Conservation (phyloP, 2,113 vertebrate species). For the Otis tarda region DNA sequence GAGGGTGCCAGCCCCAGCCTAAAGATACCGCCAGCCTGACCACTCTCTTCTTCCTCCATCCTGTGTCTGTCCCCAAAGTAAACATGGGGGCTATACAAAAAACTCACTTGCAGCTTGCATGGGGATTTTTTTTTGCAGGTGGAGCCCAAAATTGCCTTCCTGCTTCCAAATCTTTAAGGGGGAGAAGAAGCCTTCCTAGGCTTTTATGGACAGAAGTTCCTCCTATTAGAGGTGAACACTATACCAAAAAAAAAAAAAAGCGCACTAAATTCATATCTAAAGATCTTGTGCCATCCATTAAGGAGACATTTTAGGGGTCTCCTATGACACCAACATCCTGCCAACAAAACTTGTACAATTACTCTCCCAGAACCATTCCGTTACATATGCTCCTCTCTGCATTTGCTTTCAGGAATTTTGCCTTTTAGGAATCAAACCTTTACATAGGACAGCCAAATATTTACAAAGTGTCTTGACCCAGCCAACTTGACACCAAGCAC, state of each 20-base stretch:
- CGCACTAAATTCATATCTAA: not conserved
- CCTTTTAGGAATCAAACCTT: slow-evolving; percentile 2
- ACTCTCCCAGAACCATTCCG: not conserved
- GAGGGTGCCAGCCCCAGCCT: not conserved
- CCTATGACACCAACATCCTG: not conserved
- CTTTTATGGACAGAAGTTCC: not conserved
- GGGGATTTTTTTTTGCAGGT: not conserved
- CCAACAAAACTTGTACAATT: not conserved
- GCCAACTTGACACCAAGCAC: not conserved
- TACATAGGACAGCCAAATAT: not conserved
- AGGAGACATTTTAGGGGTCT: not conserved
- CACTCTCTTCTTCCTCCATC: not conserved
- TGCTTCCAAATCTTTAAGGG: not conserved
- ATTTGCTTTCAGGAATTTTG: not conserved
- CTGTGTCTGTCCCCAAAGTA: not conserved
- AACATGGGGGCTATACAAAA: accelerated
- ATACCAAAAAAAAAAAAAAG: not conserved
- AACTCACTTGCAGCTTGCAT: accelerated
- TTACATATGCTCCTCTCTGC: not conserved
- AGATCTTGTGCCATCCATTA: not conserved
- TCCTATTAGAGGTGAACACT: not conserved
- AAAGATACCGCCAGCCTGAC: not conserved
- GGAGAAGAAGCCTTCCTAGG: not conserved
- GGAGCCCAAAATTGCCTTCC: not conserved
- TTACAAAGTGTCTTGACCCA: not conserved